Conservation (phyloP, 2,113 vertebrate genomes). For the Myotis lucifugus region DNA sequence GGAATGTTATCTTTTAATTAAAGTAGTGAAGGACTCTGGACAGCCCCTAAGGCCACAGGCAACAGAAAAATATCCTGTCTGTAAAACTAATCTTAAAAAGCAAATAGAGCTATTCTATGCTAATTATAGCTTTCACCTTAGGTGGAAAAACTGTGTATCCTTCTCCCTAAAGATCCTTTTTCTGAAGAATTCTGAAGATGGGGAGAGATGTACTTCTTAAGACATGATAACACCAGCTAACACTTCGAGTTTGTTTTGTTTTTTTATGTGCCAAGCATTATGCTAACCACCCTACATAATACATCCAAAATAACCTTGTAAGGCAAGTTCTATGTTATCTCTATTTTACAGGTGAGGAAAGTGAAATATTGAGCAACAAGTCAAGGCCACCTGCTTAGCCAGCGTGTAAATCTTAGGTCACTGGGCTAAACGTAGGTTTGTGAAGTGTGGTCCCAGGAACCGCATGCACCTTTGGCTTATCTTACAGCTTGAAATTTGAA, state of each 20-base stretch:
- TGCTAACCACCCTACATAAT: not conserved
- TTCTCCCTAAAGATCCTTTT: constrained; percentile 21
- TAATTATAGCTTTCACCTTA: constrained; percentile 67
- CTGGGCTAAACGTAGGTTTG: not conserved
- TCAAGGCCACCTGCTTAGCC: not conserved
- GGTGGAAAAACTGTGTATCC: constrained; percentile 50
- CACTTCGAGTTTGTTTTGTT: not conserved
- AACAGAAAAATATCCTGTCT: constrained; percentile 74
- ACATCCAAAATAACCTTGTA: not conserved
- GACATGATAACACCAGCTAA: not conserved
- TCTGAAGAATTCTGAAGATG: constrained; percentile 22
- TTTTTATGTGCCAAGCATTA: not conserved
- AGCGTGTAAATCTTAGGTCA: not conserved
- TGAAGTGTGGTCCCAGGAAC: fast-evolving
- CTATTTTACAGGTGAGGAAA: not conserved
- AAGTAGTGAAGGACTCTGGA: constrained; percentile 56
- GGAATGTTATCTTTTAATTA: constrained; percentile 76
- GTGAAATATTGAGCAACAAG: not conserved
- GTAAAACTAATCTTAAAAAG: constrained; percentile 76
- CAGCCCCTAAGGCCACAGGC: constrained; percentile 51
- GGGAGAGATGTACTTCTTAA: constrained; percentile 9
- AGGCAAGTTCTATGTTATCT: constrained; percentile 4
- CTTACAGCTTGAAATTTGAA: not conserved
- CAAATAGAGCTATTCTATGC: constrained; percentile 63
- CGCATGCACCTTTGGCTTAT: fast-evolving